phyloP scores from a whole-genome alignment of 2,797 vertebrate genomes.

The Anomalospiza imberbis region DNA sequence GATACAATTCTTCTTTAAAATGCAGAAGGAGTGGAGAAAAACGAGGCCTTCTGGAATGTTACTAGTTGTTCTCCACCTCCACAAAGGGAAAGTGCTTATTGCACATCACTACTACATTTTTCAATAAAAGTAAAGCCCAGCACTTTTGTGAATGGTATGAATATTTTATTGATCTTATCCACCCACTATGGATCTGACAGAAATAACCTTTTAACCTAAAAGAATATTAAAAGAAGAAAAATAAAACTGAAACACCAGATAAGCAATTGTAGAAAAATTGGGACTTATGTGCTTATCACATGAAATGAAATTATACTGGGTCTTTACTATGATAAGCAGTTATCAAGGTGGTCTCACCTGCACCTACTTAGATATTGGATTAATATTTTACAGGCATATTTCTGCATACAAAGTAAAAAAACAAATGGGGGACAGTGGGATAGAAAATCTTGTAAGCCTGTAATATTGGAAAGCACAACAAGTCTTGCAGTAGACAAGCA shows the following conservation, averaged over 20 bases:
- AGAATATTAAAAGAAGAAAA: not conserved
- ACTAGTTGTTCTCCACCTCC: constrained; percentile 36
- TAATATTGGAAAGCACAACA: not conserved
- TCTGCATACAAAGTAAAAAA: not conserved
- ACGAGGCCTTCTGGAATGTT: not conserved
- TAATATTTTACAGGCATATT: not conserved
- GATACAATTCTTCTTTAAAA: constrained; percentile 7
- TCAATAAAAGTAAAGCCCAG: not conserved
- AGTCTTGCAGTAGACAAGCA: not conserved
- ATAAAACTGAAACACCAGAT: not conserved
- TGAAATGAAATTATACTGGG: not conserved
- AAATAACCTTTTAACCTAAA: not conserved
- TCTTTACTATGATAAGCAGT: not conserved
- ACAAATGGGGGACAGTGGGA: not conserved
- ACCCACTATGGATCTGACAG: not conserved
- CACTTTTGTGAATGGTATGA: constrained; percentile 26
- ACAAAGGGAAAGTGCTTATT: not conserved
- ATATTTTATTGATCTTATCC: not conserved
- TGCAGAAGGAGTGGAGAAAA: not conserved
- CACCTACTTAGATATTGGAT: not conserved
- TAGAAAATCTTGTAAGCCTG: not conserved
- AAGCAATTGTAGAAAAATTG: not conserved
- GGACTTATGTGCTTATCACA: not conserved
- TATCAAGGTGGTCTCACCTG: not conserved
- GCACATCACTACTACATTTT: constrained; percentile 1